A percentile compares a stretch with the other conserved stretches of the same genome.
Evolutionary conservation across 2,888 invertebrate genomes (phyloP).

Genomic region (Rotaria macrura): DNA sequence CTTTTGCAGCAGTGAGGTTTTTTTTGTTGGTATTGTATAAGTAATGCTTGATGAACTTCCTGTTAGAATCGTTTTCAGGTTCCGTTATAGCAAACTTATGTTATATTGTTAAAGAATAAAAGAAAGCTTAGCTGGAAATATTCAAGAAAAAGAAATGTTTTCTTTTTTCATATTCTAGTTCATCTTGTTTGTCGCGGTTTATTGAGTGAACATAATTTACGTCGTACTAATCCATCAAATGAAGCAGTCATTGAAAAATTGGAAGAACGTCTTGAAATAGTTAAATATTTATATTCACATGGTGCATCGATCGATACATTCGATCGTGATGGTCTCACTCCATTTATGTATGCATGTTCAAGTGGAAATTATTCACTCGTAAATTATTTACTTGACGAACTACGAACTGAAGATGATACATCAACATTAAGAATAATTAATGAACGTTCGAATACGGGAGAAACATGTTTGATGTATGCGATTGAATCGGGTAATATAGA

Average conservation of each 20-base stretch:
- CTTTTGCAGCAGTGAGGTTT: neutral
- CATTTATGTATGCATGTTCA: conserved; percentile 33
- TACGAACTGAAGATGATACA: neutral
- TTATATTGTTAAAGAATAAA: neutral
- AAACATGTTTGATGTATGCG: conserved; percentile 6
- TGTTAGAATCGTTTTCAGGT: neutral
- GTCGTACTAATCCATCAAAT: neutral
- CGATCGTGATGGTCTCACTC: conserved; percentile 23
- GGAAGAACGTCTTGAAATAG: neutral
- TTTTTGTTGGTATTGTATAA: neutral
- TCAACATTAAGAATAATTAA: neutral
- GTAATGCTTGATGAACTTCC: neutral
- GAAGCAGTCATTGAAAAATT: neutral
- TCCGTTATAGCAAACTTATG: neutral
- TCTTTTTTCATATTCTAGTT: neutral
- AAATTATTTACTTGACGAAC: conserved; percentile 22
- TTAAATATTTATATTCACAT: neutral
- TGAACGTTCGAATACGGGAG: neutral
- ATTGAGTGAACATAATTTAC: conserved; percentile 17
- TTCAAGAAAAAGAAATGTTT: no score
- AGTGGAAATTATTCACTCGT: conserved; percentile 22
- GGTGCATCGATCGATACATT: neutral
- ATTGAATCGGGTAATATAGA: conserved; percentile 1
- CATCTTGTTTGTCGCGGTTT: conserved; percentile 1
- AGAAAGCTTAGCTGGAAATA: no score